Evolutionary conservation across 2,113 vertebrate species (phyloP), one percentile per base, ranked within the genome.

Genomic region (Sigmodon hispidus): DNA sequence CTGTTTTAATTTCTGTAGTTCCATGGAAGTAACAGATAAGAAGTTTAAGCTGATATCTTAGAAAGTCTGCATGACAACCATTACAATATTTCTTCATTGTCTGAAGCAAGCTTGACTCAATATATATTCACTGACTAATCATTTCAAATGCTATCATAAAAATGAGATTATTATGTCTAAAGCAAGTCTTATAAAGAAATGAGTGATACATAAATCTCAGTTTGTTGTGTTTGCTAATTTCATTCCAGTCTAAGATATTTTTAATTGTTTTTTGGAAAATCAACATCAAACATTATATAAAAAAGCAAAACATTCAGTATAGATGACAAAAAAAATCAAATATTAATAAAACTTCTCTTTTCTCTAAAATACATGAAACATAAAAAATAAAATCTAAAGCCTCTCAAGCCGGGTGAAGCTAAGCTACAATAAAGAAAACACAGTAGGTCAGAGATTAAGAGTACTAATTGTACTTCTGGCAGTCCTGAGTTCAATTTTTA

Each of bases 81-180:
- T 31, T 67, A 11, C 11, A 67, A 21, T 61, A 67, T 50, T n/a
- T 26, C 29, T 70, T 10, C 79, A 17, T 88, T 88, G 11, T n/a
- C 61, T 80, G 29, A 55, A 65, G 65, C 0, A 7, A 50, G 12
- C 73, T 24, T 59, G 7, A 70, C 6, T 22, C 50, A 86, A 80
- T 45, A 36, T 36, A 55, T n/a, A n/a, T 67, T 80, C 86, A 40
- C 77, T 57, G 22, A 73, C 61, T 21, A 57, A 5, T 11, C 11
- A 48, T 55, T 24, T 43, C 9, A 59, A 21, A 19, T 3, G 2
- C 86, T 69, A 90, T 12, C 22, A 75, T 16, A 4, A 29, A 65
- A 70, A 2, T 2, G 29, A 29, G 7, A 59, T 57, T 24, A 43
- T 36, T 3, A 0, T 4, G 0, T 22, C 4, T 90, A 63, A 10